These are phyloP conservation scores for Aleiodes sp. DNA, from an alignment of 1,140 invertebrate species.

Conservation along the genomic window DNA sequence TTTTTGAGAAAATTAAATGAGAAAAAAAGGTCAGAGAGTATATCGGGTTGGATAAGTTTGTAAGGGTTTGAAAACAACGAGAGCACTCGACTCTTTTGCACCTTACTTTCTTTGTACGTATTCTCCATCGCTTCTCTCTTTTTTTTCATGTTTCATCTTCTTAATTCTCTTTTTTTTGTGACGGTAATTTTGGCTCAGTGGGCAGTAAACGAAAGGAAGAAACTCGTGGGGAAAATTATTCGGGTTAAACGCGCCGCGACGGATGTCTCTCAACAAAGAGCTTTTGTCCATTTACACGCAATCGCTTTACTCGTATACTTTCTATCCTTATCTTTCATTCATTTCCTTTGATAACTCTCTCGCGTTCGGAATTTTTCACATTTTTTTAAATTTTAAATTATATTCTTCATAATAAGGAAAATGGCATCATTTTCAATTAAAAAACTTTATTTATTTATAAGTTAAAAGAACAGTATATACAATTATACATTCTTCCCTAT, in stretches of 20 bases:
- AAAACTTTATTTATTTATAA: too few relatives aligned
- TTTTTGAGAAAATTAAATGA: background rate
- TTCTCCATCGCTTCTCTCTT: background rate
- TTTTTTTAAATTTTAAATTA: too few relatives aligned
- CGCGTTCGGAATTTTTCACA: background rate
- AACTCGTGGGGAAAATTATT: background rate
- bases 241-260: background rate
- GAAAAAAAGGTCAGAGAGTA: background rate
- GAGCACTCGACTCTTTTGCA: background rate
- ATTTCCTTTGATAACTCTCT: background rate
- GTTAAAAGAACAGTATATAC: too few relatives aligned
- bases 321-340: background rate
- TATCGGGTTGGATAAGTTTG: background rate
- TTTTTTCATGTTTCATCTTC: background rate
- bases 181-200: slow-evolving; percentile 2
- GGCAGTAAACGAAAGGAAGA: background rate
- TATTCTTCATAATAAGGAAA: background rate
- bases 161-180: background rate
- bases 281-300: background rate
- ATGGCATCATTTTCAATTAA: too few relatives aligned
- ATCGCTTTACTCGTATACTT: background rate
- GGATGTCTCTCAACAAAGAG: background rate
- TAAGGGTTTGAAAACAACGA: background rate
- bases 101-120: too few relatives aligned
- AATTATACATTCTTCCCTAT: background rate